These are phyloP conservation scores for Augochlora pura DNA, from an alignment of 1,140 invertebrate species.

Conservation along the genomic window DNA sequence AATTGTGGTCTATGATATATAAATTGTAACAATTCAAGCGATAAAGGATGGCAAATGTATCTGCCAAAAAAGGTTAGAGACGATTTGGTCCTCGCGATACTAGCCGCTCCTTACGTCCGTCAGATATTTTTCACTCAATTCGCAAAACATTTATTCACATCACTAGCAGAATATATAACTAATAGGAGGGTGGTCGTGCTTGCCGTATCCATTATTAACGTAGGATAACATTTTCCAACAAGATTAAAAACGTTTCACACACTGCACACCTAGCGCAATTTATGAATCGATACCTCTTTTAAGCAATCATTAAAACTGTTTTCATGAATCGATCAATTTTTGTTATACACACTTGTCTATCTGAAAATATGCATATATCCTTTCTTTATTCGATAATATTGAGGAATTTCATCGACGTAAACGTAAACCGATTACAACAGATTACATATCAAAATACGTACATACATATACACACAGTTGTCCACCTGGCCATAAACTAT, in stretches of 20 bases:
- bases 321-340: neutral
- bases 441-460: no score
- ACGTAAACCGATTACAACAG: no score
- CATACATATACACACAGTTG: no score
- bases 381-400: conserved; percentile 4
- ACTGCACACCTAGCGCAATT: conserved; percentile 24
- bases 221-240: conserved; percentile 50
- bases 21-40: conserved; percentile 31
- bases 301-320: neutral
- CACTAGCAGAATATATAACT: conserved; percentile 80
- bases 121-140: conserved; percentile 17
- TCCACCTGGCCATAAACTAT: no score
- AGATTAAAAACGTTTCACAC: conserved; percentile 21
- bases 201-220: conserved; percentile 77
- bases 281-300: conserved; percentile 24
- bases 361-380: conserved; percentile 11
- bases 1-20: conserved; percentile 12
- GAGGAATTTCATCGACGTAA: neutral
- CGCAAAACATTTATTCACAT: conserved; percentile 76
- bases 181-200: conserved; percentile 77
- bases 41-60: conserved; percentile 14
- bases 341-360: neutral
- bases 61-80: conserved; percentile 35
- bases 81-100: conserved; percentile 10
- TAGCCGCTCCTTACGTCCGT: conserved; percentile 12